Evolutionary conservation across 2,888 invertebrate species (phyloP), one percentile per base, ranked within the genome.

Genomic region (Adineta ricciae): DNA sequence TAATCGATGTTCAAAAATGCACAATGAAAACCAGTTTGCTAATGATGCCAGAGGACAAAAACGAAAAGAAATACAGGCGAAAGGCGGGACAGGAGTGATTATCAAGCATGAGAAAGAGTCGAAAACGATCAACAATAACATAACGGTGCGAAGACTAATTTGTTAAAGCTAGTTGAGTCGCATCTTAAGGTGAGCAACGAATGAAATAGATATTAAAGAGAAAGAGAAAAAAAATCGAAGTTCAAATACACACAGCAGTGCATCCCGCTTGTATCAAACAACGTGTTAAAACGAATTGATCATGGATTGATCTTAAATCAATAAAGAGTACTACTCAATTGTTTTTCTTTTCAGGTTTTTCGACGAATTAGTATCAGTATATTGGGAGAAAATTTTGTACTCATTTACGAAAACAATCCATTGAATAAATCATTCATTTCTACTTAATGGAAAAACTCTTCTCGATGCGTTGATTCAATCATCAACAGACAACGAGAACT

Each of bases 141-240:
- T 64, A 64, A 64, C 64, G 32, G 64, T 64, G 64, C 32, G 64
- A 64, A 64, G 64, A 64, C 64, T 64, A 64, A 64, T 64, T 64
- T 64, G 64, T 64, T 64, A 36, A 64, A 16, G 64, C 64, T 14
- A 64, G 64, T 64, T 64, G 64, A 64, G 64, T 64, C 64, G 27
- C 64, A 36, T 27, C 64, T 64, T 64, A 64, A 64, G 64, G 16
- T 16, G 19, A 64, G 32, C 32, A 14, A 64, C 11, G 32, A 64
- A 64, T 64, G 32, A 5, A 64, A 24, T 64, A 11, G 0, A 64
- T 27, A 27, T 27, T 32, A 46, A 46, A 46, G 46, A 46, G 11
- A 11, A 56, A 64, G 9, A 56, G 27, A 32, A 64, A 7, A 32
- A 2, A 32, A 32, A 64, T 64, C 19, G 11, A 46, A 46, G 11